These are phyloP conservation scores for Catocala nupta DNA, from an alignment of 2,888 invertebrate species.

Conservation along the genomic window DNA sequence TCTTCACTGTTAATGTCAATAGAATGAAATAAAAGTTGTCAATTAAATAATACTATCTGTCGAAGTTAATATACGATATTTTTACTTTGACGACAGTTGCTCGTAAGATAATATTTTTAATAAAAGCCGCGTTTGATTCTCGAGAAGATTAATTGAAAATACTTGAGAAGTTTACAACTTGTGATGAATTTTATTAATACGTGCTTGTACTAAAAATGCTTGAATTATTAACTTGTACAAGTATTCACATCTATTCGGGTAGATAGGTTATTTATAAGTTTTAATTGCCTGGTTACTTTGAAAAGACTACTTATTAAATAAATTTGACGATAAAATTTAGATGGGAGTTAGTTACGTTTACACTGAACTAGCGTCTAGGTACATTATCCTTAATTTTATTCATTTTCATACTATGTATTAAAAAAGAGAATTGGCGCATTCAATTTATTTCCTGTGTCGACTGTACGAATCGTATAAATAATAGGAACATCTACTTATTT, in stretches of 20 bases:
- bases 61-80: conserved; percentile 21
- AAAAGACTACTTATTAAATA: neutral
- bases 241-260: conserved; percentile 6
- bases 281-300: conserved; percentile 3
- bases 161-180: conserved; percentile 33
- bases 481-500: no score
- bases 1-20: conserved; percentile 28
- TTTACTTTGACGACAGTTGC: conserved; percentile 25
- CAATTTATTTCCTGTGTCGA: no score
- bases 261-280: neutral
- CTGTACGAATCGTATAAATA: no score
- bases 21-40: conserved; percentile 30
- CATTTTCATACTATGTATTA: no score
- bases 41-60: conserved; percentile 28
- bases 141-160: conserved; percentile 35
- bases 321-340: no score
- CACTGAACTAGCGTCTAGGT: no score
- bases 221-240: conserved; percentile 9
- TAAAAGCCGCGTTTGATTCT: conserved; percentile 20
- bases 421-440: no score
- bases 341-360: no score
- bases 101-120: conserved; percentile 34
- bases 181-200: conserved; percentile 29
- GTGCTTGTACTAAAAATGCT: conserved; percentile 5
- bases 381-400: no score